Evolutionary conservation across 1,140 invertebrate genomes (phyloP).

Genomic region (Zaprionus vittiger): DNA sequence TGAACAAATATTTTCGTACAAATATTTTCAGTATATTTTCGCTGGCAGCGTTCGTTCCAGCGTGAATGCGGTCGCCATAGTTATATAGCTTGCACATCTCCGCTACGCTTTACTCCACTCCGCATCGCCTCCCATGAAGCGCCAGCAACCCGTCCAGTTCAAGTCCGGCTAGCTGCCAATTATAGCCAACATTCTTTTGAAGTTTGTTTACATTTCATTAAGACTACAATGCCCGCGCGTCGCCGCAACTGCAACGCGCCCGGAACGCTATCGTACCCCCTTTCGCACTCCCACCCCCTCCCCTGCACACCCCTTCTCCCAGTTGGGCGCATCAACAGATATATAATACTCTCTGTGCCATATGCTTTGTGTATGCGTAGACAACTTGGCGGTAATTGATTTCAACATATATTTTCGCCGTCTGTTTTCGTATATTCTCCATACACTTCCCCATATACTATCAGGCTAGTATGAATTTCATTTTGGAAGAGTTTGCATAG

Average conservation of each 20-base stretch:
- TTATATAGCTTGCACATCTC: background rate
- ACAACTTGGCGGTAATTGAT: conserved; percentile 71
- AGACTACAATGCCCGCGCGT: conserved; percentile 58
- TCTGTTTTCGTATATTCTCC: conserved; percentile 40
- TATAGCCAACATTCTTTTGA: conserved; percentile 77
- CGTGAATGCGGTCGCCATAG: conserved; percentile 5
- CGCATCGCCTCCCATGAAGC: too few relatives aligned
- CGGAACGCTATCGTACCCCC: conserved; percentile 10
- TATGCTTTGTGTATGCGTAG: conserved; percentile 54
- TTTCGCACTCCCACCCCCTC: conserved; percentile 1
- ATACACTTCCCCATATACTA: background rate
- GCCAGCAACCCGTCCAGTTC: background rate
- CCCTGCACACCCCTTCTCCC: background rate
- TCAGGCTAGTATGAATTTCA: background rate
- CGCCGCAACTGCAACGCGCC: conserved; percentile 49
- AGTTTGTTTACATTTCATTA: conserved; percentile 82
- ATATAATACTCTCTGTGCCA: conserved; percentile 48
- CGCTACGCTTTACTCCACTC: background rate
- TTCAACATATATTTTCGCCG: conserved; percentile 33
- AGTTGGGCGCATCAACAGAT: background rate
- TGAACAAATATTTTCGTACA: conserved; percentile 58
- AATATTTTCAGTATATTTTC: conserved; percentile 50
- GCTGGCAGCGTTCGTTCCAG: background rate
- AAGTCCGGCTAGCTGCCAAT: conserved; percentile 65
- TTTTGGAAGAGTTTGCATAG: background rate